Percentiles rank a stretch among this genome's conserved stretches.
These are phyloP conservation scores for Temnothorax rugatulus DNA, from an alignment of 2,888 invertebrate species.

Conservation along the genomic window DNA sequence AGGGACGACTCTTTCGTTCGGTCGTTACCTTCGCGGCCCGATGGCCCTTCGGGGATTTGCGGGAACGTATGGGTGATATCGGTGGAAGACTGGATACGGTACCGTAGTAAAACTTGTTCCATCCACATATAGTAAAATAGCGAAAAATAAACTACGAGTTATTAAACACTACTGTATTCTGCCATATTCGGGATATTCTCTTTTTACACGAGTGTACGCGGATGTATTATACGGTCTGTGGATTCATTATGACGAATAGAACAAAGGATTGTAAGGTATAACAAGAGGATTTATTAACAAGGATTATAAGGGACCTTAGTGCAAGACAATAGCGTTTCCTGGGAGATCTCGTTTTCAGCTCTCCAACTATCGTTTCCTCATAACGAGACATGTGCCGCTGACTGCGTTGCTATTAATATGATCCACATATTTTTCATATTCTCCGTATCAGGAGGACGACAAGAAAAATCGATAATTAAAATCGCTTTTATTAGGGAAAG, in stretches of 20 bases:
- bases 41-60: conserved; percentile 42
- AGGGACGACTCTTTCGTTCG: conserved; percentile 23
- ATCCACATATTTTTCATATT: conserved; percentile 17
- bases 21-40: conserved; percentile 37
- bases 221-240: conserved; percentile 29
- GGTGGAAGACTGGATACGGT: background rate
- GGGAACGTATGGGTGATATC: conserved; percentile 33
- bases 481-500: background rate
- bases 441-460: background rate
- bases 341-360: conserved; percentile 41
- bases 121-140: conserved; percentile 9
- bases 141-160: conserved; percentile 35
- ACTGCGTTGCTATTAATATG: conserved; percentile 25
- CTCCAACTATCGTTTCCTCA: conserved; percentile 40
- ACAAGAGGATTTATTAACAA: conserved; percentile 54
- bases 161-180: conserved; percentile 22
- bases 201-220: conserved; percentile 27
- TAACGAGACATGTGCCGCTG: conserved; percentile 32
- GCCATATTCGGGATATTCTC: conserved; percentile 25
- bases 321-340: conserved; percentile 49
- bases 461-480: conserved; percentile 5
- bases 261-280: conserved; percentile 45
- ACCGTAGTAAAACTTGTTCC: conserved; percentile 27
- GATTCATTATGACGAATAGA: conserved; percentile 52
- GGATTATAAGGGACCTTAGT: conserved; percentile 52